A percentile compares a stretch with the other conserved stretches of the same genome.
These are phyloP conservation scores for Cavia aperea DNA, from an alignment of 2,113 vertebrate genomes.

Conservation along the genomic window DNA sequence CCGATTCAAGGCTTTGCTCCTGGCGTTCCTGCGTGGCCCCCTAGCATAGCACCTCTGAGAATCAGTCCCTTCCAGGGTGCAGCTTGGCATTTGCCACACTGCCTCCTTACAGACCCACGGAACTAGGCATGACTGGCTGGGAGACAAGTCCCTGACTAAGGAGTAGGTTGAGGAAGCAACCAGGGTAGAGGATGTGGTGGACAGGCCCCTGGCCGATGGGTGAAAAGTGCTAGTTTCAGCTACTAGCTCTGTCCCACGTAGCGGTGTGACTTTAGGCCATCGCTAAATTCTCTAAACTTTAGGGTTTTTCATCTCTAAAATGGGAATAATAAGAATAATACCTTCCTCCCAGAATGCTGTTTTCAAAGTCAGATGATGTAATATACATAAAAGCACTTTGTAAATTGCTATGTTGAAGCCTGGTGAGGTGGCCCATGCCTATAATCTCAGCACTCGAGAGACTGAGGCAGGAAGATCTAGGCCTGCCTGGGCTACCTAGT, in stretches of 20 bases:
- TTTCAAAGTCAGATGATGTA: conserved; percentile 26
- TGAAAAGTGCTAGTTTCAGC: not conserved
- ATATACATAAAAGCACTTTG: conserved; percentile 6
- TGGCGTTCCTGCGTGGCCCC: not conserved
- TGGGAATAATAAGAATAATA: not conserved
- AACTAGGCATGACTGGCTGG: not conserved
- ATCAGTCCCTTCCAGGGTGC: conserved; percentile 25
- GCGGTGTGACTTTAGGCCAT: not conserved
- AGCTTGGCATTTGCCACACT: not conserved
- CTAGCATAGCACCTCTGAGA: not conserved
- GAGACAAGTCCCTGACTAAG: conserved; percentile 6
- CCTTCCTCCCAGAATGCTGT: not conserved
- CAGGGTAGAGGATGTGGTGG: not conserved
- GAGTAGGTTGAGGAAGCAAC: not conserved
- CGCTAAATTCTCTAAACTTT: conserved; percentile 25
- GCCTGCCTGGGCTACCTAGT: not conserved
- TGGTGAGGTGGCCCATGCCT: not conserved
- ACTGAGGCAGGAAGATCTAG: not conserved
- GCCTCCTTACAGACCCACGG: not conserved
- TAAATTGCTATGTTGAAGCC: not conserved
- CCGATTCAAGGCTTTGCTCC: conserved; percentile 21
- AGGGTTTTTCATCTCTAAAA: conserved; percentile 32
- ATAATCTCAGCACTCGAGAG: not conserved
- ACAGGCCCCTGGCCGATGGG: not conserved
- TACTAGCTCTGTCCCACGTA: not conserved